phyloP scores from a whole-genome alignment of 2,797 vertebrate species.

The Syndactyla subalaris region DNA sequence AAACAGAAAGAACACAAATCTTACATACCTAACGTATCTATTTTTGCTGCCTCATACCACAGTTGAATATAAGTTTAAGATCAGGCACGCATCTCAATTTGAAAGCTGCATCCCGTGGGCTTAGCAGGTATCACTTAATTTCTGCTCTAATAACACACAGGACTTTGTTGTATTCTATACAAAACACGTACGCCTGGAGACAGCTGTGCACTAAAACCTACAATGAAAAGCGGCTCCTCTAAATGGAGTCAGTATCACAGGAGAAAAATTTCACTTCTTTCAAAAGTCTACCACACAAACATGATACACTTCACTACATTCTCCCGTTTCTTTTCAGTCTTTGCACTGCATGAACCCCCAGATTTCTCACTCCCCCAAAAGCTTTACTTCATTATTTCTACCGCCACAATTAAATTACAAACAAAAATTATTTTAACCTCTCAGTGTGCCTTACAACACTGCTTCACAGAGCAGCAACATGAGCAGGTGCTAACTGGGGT shows the following conservation, averaged over 20 bases:
- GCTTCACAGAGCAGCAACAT: not conserved
- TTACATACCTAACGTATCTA: not conserved
- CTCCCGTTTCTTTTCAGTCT: not conserved
- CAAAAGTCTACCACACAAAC: not conserved
- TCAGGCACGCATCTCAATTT: not conserved
- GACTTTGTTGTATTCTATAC: not conserved
- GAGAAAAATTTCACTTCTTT: not conserved
- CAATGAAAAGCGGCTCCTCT: not conserved
- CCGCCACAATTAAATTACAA: not conserved
- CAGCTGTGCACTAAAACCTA: not conserved
- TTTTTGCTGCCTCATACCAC: slow-evolving; percentile 16
- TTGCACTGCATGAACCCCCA: not conserved
- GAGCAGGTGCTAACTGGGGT: not conserved
- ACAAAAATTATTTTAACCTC: not conserved
- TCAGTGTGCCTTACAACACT: fast-evolving
- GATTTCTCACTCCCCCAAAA: not conserved
- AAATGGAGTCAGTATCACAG: not conserved
- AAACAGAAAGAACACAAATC: not conserved
- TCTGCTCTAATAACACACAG: not conserved
- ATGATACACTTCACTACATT: not conserved
- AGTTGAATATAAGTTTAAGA: not conserved
- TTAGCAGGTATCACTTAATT: not conserved
- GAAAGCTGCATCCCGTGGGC: not conserved
- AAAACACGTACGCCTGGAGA: not conserved
- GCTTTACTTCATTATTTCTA: not conserved